phyloP scores from a whole-genome alignment of 2,888 invertebrate genomes.

The Pocota personata region DNA sequence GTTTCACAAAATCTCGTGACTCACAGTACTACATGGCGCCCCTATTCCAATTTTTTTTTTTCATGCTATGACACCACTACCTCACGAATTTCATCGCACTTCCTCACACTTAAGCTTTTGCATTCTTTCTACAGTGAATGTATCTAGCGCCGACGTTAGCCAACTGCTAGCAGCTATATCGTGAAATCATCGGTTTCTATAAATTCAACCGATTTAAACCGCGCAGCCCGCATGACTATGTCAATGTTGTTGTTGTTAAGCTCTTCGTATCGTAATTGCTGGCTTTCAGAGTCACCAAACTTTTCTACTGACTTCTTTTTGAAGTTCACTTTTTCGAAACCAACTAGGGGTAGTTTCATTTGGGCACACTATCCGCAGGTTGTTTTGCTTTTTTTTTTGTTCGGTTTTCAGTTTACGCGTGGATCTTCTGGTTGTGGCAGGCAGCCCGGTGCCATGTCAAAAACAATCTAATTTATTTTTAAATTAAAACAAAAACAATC shows the following conservation, averaged over 20 bases:
- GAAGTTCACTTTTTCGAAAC: slow-evolving; percentile 55
- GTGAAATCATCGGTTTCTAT: slow-evolving; percentile 51
- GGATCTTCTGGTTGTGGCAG: slow-evolving; percentile 31
- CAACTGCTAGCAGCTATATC: slow-evolving; percentile 38
- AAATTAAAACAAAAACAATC: slow-evolving; percentile 31
- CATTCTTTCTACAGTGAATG: neutral
- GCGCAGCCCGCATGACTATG: slow-evolving; percentile 25
- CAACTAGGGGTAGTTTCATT: slow-evolving; percentile 58
- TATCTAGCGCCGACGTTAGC: slow-evolving; percentile 37
- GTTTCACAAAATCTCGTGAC: too few relatives aligned
- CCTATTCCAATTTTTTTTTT: slow-evolving; percentile 8
- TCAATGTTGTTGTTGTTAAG: slow-evolving; percentile 54
- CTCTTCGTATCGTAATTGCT: slow-evolving; percentile 15
- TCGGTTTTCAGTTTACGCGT: slow-evolving; percentile 56
- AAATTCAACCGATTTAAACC: slow-evolving; percentile 7
- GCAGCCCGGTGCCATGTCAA: slow-evolving; percentile 55
- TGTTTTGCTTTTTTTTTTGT: slow-evolving; percentile 34
- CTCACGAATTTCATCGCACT: slow-evolving; percentile 9
- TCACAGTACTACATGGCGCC: slow-evolving; percentile 54
- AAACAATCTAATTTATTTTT: slow-evolving; percentile 64
- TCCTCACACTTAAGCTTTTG: slow-evolving; percentile 7
- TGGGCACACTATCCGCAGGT: slow-evolving; percentile 51
- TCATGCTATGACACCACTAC: slow-evolving; percentile 27
- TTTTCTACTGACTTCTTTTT: slow-evolving; percentile 57
- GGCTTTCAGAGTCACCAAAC: slow-evolving; percentile 35